A percentile compares a stretch with the other conserved stretches of the same genome.
Conservation (phyloP, 2,797 vertebrate genomes). For the Lates japonicus region DNA sequence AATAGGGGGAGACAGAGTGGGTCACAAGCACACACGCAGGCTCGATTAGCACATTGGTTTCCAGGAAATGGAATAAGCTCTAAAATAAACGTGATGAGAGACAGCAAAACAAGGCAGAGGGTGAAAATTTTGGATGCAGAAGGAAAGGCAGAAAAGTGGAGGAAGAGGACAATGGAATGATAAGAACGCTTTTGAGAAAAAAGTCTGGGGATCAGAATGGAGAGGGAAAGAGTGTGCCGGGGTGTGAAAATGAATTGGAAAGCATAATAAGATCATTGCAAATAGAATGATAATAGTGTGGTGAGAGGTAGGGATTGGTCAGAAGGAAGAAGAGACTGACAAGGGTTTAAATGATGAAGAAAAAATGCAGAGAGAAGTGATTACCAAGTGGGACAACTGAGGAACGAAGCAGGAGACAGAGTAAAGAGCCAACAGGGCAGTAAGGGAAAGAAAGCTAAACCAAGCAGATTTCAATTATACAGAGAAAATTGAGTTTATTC, state of each 20-base stretch:
- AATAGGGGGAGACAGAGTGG: not conserved
- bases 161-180: not conserved
- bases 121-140: not conserved
- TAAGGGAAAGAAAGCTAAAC: not conserved
- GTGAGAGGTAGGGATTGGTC: not conserved
- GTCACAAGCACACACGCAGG: constrained; percentile 3
- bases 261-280: not conserved
- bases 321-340: not conserved
- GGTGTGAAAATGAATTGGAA: not conserved
- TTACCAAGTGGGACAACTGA: not conserved
- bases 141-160: not conserved
- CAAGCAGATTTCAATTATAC: constrained; percentile 26
- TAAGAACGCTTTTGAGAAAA: constrained; percentile 9
- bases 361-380: not conserved
- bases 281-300: not conserved
- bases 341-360: not conserved
- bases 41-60: not conserved
- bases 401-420: not conserved
- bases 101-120: not conserved
- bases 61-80: constrained; percentile 20
- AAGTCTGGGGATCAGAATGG: not conserved
- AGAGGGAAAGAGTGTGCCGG: not conserved
- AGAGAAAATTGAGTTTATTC: constrained; percentile 37
- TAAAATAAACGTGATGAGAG: constrained; percentile 5
- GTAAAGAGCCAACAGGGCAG: constrained; percentile 8